These are phyloP conservation scores for Arctopsyche grandis DNA, from an alignment of 1,140 invertebrate genomes.

Conservation along the genomic window DNA sequence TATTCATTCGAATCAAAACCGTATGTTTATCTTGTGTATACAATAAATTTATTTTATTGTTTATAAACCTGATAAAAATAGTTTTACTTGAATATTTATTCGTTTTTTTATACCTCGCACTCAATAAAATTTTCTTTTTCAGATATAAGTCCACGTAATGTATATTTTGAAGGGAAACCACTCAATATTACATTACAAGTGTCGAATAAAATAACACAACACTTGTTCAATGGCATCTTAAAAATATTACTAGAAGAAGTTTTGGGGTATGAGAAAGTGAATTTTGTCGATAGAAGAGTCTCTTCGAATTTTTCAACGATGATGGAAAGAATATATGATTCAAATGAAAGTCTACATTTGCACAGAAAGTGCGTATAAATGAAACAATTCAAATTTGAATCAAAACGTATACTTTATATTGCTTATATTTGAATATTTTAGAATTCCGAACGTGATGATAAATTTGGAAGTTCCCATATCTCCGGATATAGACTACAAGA, in stretches of 20 bases:
- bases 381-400: background rate
- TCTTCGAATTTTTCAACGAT: conserved; percentile 61
- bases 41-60: too few species aligned
- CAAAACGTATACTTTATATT: background rate
- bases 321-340: conserved; percentile 56
- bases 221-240: conserved; percentile 71
- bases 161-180: conserved; percentile 46
- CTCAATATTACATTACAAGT: conserved; percentile 65
- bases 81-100: too few species aligned
- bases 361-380: background rate
- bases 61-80: too few species aligned
- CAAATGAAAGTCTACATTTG: background rate
- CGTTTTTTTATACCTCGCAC: too few species aligned
- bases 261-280: conserved; percentile 71
- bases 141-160: conserved; percentile 31
- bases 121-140: background rate
- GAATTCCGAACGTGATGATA: conserved; percentile 71
- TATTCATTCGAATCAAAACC: too few species aligned
- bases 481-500: conserved; percentile 67
- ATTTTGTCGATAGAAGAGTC: conserved; percentile 63
- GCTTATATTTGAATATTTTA: conserved; percentile 50
- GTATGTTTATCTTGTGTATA: too few species aligned
- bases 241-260: conserved; percentile 73
- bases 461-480: conserved; percentile 79
- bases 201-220: conserved; percentile 69